phyloP scores from a whole-genome alignment of 2,888 invertebrate species.

The Limnephilus rhombicus region DNA sequence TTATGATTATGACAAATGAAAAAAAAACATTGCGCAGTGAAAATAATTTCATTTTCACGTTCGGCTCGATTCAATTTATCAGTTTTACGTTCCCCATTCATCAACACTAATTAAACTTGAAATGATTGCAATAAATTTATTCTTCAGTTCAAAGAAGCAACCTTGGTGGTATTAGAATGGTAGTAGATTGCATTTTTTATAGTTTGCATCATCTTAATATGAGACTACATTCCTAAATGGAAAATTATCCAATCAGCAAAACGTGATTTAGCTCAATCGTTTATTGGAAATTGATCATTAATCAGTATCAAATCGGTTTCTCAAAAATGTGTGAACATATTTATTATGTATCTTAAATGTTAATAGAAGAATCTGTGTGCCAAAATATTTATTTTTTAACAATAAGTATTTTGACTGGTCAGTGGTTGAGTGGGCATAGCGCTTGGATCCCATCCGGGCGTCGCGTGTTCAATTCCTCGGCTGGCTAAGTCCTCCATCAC shows the following conservation, averaged over 20 bases:
- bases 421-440: too few species aligned
- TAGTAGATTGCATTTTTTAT: not conserved
- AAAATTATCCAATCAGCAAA: not conserved
- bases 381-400: too few species aligned
- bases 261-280: not conserved
- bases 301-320: not conserved
- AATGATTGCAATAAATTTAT: not conserved
- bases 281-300: not conserved
- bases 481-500: too few species aligned
- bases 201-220: not conserved
- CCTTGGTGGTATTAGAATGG: not conserved
- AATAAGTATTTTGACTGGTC: too few species aligned
- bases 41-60: not conserved
- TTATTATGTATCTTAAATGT: not conserved
- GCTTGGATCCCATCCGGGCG: too few species aligned
- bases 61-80: not conserved
- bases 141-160: not conserved
- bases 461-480: too few species aligned
- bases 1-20: not conserved
- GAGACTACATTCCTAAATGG: not conserved
- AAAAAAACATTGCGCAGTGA: not conserved
- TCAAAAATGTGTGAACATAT: not conserved
- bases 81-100: not conserved
- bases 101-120: not conserved
- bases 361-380: too few species aligned